phyloP scores from a whole-genome alignment of 1,140 invertebrate genomes.

The Lepidostoma basale region DNA sequence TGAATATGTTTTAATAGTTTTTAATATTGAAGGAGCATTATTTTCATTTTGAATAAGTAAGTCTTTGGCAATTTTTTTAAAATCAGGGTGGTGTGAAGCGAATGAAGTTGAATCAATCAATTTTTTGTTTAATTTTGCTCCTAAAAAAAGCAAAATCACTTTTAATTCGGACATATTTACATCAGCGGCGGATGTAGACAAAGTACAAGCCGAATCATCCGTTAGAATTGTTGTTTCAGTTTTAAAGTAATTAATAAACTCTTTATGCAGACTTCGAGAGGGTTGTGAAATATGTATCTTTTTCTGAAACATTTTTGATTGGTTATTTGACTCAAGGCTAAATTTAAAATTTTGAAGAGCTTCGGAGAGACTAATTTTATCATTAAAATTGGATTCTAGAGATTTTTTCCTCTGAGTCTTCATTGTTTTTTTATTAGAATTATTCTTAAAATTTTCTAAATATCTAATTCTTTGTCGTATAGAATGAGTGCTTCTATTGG shows the following conservation, averaged over 20 bases:
- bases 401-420: neutral
- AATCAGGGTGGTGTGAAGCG: neutral
- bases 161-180: constrained; percentile 19
- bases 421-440: too few species aligned
- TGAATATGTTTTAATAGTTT: constrained; percentile 38
- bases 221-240: too few species aligned
- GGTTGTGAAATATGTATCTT: neutral
- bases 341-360: neutral
- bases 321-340: too few species aligned
- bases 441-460: too few species aligned
- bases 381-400: neutral
- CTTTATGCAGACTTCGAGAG: neutral
- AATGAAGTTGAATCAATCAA: neutral
- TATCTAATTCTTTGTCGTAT: neutral
- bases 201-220: too few species aligned
- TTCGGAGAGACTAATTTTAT: neutral
- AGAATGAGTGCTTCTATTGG: neutral
- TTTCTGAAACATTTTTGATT: too few species aligned
- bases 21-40: neutral
- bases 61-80: constrained; percentile 7
- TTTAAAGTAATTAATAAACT: constrained; percentile 29
- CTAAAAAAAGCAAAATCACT: constrained; percentile 18
- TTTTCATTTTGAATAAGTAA: constrained; percentile 18
- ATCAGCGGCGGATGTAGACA: neutral
- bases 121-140: constrained; percentile 24